Evolutionary conservation across 2,113 vertebrate genomes (phyloP).

Genomic region (Mungos mungo): DNA sequence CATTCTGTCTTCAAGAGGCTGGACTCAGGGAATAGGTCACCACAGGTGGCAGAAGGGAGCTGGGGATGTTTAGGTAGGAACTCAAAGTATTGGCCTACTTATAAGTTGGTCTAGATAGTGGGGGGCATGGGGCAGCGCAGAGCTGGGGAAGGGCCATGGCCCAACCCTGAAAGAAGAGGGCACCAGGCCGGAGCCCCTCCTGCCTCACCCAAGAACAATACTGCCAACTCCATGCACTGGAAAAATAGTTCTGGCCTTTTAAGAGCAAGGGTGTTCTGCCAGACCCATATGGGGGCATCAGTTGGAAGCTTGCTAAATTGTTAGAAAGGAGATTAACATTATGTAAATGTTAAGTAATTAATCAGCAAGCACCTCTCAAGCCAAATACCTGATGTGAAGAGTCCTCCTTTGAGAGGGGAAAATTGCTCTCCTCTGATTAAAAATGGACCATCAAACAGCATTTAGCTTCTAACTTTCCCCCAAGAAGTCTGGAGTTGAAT

Average conservation of each 20-base stretch:
- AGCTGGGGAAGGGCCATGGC: neutral
- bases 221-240: neutral
- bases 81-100: neutral
- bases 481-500: constrained; percentile 30
- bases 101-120: neutral
- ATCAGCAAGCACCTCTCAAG: constrained; percentile 67
- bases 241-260: constrained; percentile 33
- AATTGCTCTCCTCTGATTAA: constrained; percentile 73
- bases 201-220: neutral
- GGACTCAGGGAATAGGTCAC: neutral
- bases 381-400: constrained; percentile 71
- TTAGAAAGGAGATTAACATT: constrained; percentile 71
- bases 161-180: neutral
- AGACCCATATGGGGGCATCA: neutral
- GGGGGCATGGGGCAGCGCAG: neutral
- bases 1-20: neutral
- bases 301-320: constrained; percentile 70
- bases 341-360: constrained; percentile 79
- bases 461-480: constrained; percentile 50
- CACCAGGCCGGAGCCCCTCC: neutral
- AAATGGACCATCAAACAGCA: constrained; percentile 63
- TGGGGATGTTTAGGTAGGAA: neutral
- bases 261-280: constrained; percentile 32
- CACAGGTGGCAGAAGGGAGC: neutral
- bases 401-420: constrained; percentile 64